Percentiles rank a stretch among this genome's conserved stretches.
phyloP scores from a whole-genome alignment of 2,888 invertebrate species.

The Drosophila testacea region DNA sequence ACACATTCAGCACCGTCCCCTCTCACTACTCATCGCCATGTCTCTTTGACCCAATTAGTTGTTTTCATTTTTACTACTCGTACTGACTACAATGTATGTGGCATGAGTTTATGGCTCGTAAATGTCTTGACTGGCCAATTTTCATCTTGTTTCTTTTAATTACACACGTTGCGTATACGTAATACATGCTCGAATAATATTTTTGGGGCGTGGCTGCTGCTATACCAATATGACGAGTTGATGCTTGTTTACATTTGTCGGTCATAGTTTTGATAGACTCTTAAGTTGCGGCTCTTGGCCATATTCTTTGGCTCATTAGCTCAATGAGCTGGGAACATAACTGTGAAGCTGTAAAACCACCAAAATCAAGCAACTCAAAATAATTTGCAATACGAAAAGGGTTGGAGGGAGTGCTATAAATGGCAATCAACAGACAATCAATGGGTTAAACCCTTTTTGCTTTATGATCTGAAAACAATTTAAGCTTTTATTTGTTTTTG shows the following conservation, averaged over 20 bases:
- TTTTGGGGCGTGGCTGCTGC: slow-evolving; percentile 42
- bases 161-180: slow-evolving; percentile 67
- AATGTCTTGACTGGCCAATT: slow-evolving; percentile 63
- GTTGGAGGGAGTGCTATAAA: slow-evolving; percentile 57
- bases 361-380: slow-evolving; percentile 46
- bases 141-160: slow-evolving; percentile 66
- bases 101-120: slow-evolving; percentile 74
- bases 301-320: slow-evolving; percentile 58
- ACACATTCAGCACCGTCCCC: slow-evolving; percentile 3
- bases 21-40: slow-evolving; percentile 13
- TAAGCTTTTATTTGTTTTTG: slow-evolving; percentile 79
- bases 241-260: slow-evolving; percentile 9
- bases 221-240: neutral
- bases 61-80: slow-evolving; percentile 38
- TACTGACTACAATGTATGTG: slow-evolving; percentile 61
- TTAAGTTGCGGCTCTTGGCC: neutral
- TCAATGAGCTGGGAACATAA: slow-evolving; percentile 63
- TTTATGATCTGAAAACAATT: slow-evolving; percentile 80
- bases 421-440: slow-evolving; percentile 76
- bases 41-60: slow-evolving; percentile 75
- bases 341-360: slow-evolving; percentile 77
- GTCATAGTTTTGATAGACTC: slow-evolving; percentile 26
- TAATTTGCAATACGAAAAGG: slow-evolving; percentile 7
- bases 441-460: slow-evolving; percentile 72
- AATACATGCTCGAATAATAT: slow-evolving; percentile 35